Base-by-base conservation (phyloP, 2,797 vertebrate genomes). In the Kryptopterus vitreolus region DNA sequence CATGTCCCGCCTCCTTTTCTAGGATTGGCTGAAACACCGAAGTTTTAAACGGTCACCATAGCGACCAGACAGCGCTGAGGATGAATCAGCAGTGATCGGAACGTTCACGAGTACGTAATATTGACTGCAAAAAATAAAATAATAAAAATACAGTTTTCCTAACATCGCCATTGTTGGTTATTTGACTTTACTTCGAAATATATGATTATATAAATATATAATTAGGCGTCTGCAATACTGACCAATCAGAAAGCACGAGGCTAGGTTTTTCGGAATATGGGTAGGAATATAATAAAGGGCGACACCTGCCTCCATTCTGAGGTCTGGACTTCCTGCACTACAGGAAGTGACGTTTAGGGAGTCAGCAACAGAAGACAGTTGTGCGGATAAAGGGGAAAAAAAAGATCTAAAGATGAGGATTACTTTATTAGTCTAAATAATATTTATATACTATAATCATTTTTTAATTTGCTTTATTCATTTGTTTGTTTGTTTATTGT, bases 1-100 rank as follows among this genome's bases (percentile, higher is more conserved):
- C 50, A 69, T 5, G 18, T 58, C 63, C 76, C 76, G 63, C 76
- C 76, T 46, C 63, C 63, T 46, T 15, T 24, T 22, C 52, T 22
- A 3, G 16, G 76, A 78, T 69, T 68, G 63, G 52, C 26, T 20
- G 33, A 38, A n/a, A 43, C 6, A 10, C 6, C 6, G 38, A 43
- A 43, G 38, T 6, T 6, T 43, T 10, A 43, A 43, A 43, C 10
- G 38, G 38, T 77, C 61, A 43, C 76, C 62, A 66, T 68, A 57
- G 62, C 33, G 55, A 77, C 62, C 10, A 10, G 3, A 5, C 12
- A 33, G 20, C 29, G 15, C 33, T 33, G 4, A 18, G 18, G 26
- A 52, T 20, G 26, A 66, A 65, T 22, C 22, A 38, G 20, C 12
- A 9, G 9, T n/a, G 13, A 50, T 50, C n/a, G 1, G 38, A n/a